These are phyloP conservation scores for Tethea ocularis DNA, from an alignment of 2,888 invertebrate species.

Conservation along the genomic window DNA sequence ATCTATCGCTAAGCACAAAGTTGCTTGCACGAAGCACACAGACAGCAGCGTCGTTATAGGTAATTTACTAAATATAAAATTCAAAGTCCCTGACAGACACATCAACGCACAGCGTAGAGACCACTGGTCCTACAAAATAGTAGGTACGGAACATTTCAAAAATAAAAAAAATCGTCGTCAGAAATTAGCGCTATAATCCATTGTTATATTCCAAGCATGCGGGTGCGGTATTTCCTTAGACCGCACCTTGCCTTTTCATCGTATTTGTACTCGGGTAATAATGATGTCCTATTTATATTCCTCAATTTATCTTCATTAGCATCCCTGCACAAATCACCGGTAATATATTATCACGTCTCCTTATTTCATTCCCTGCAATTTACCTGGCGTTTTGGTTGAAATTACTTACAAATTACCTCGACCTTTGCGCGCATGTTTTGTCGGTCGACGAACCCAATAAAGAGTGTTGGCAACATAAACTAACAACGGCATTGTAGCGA, in stretches of 20 bases:
- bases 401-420: slow-evolving; percentile 48
- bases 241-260: background rate
- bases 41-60: no score
- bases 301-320: background rate
- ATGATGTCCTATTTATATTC: background rate
- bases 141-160: no score
- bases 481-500: background rate
- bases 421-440: slow-evolving; percentile 47
- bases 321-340: background rate
- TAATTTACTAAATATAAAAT: no score
- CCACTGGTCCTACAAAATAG: no score
- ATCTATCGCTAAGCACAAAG: no score
- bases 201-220: no score
- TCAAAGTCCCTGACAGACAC: no score
- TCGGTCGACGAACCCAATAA: slow-evolving; percentile 48
- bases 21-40: no score
- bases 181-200: no score
- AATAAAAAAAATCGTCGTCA: no score
- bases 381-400: slow-evolving; percentile 16
- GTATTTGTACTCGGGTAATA: background rate
- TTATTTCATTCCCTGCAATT: slow-evolving; percentile 6
- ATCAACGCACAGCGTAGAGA: no score
- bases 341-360: slow-evolving; percentile 1
- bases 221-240: background rate
- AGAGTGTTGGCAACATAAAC: slow-evolving; percentile 33